A percentile compares a stretch with the other conserved stretches of the same genome.
phyloP scores from a whole-genome alignment of 2,888 invertebrate species.

The Ornithoptera priamus region DNA sequence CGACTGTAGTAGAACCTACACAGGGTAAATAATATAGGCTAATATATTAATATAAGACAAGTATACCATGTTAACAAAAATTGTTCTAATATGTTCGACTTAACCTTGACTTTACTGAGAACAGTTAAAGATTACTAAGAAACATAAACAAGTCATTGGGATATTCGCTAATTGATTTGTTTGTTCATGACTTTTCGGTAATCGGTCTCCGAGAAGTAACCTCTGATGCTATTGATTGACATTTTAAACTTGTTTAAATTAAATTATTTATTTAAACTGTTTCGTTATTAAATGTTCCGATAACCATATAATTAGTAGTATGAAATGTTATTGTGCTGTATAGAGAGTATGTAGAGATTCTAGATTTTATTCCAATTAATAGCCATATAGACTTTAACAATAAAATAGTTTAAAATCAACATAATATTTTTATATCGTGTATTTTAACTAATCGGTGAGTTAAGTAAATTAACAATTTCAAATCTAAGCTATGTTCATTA shows the following conservation, averaged over 20 bases:
- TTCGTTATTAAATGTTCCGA: neutral
- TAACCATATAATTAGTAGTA: neutral
- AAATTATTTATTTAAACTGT: neutral
- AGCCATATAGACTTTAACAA: too few species aligned
- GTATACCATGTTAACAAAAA: too few species aligned
- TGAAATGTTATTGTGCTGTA: neutral
- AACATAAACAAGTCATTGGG: neutral
- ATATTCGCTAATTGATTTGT: neutral
- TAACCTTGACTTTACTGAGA: neutral
- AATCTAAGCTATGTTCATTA: too few species aligned
- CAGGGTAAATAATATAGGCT: too few species aligned
- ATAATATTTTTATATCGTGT: too few species aligned
- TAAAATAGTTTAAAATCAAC: too few species aligned
- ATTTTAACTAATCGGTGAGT: too few species aligned
- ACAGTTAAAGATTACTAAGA: neutral
- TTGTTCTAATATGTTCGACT: neutral
- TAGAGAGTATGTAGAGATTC: neutral
- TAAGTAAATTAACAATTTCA: too few species aligned
- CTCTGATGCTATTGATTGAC: constrained; percentile 2
- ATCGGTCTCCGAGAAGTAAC: constrained; percentile 1
- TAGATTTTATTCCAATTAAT: neutral
- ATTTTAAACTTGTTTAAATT: neutral
- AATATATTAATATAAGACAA: too few species aligned
- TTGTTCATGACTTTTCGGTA: neutral
- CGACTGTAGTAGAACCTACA: too few species aligned